These are phyloP conservation scores for Rapana venosa DNA, from an alignment of 2,888 invertebrate genomes.

Conservation along the genomic window DNA sequence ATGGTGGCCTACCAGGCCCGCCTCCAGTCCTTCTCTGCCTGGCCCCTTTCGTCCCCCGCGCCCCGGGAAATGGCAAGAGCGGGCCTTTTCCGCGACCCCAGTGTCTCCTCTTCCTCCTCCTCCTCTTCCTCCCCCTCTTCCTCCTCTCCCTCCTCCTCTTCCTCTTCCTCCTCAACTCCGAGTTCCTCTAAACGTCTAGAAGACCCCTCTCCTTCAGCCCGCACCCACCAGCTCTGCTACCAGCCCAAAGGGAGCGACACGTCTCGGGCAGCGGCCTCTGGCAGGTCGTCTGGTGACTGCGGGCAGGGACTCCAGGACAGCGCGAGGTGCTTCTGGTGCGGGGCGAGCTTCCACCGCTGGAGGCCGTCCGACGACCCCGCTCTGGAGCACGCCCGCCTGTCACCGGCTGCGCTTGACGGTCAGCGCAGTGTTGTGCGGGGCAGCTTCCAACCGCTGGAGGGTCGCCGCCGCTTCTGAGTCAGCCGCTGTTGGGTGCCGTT, in stretches of 20 bases:
- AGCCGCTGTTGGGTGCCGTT: no score
- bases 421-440: constrained; percentile 4
- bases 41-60: constrained; percentile 18
- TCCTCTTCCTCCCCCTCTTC: neutral
- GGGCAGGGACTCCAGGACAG: neutral
- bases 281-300: no score
- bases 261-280: no score
- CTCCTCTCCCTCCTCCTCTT: neutral
- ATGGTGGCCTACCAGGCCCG: constrained; percentile 33
- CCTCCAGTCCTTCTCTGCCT: neutral
- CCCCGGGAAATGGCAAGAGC: constrained; percentile 34
- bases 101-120: neutral
- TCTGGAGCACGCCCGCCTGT: constrained; percentile 35
- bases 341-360: constrained; percentile 30
- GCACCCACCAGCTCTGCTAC: neutral
- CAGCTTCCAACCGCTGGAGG: constrained; percentile 22
- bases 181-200: neutral
- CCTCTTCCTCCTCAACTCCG: neutral
- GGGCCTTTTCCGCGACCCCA: constrained; percentile 10
- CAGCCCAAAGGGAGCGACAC: neutral
- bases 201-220: neutral
- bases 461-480: neutral
- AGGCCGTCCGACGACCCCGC: constrained; percentile 14
- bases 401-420: neutral
- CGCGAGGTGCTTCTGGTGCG: constrained; percentile 38